phyloP scores from a whole-genome alignment of 2,113 vertebrate species.

The Corapipo altera region DNA sequence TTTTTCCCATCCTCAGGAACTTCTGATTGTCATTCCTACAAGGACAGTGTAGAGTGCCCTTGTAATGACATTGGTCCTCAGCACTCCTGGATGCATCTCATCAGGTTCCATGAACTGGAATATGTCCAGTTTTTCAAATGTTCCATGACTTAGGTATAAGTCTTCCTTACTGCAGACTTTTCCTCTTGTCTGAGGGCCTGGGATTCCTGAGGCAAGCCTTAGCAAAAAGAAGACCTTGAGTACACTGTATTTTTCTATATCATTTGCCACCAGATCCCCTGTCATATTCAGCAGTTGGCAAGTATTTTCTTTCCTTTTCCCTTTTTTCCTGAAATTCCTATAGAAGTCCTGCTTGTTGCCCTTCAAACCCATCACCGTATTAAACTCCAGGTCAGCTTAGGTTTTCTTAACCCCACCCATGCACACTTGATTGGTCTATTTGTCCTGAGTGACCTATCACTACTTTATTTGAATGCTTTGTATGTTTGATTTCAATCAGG shows the following conservation, averaged over 20 bases:
- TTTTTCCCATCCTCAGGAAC: not conserved
- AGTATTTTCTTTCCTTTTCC: not conserved
- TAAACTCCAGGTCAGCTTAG: not conserved
- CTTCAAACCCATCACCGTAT: not conserved
- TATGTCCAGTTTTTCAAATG: not conserved
- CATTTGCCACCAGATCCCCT: not conserved
- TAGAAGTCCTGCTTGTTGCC: not conserved
- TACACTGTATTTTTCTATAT: not conserved
- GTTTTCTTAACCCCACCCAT: not conserved
- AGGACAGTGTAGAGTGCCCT: not conserved
- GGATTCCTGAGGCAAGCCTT: not conserved
- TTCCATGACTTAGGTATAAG: not conserved
- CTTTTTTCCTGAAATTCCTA: not conserved
- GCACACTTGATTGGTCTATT: not conserved
- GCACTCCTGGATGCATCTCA: too few species aligned
- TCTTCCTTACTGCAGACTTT: not conserved
- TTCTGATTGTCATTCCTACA: not conserved
- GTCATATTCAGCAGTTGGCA: rapidly evolving
- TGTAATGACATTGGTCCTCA: not conserved
- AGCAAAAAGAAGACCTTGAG: not conserved
- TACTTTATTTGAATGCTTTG: too few species aligned
- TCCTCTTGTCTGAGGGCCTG: not conserved
- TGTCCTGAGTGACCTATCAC: not conserved
- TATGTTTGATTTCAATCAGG: not conserved
- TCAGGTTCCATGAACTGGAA: not conserved